A percentile compares a stretch with the other conserved stretches of the same genome.
Conservation (phyloP, 2,888 invertebrate genomes). For the Rhamphomyia laevipes region DNA sequence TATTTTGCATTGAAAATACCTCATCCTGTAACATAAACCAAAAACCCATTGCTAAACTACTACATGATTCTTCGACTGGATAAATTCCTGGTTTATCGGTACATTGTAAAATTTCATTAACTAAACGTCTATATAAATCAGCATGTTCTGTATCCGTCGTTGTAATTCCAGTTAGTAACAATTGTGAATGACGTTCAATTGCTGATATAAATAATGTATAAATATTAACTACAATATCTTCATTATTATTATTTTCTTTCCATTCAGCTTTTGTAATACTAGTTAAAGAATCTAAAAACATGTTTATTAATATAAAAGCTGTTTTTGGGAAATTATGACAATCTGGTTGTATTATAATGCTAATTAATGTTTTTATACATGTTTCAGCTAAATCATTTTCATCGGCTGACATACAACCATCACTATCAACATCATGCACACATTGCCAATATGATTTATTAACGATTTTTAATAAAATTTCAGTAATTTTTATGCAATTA, state of each 20-base stretch:
- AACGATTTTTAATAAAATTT: slow-evolving; percentile 35
- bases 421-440: slow-evolving; percentile 36
- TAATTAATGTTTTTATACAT: slow-evolving; percentile 49
- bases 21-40: slow-evolving; percentile 75
- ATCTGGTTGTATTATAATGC: slow-evolving; percentile 44
- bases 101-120: slow-evolving; percentile 65
- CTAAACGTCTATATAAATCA: slow-evolving; percentile 45
- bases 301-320: slow-evolving; percentile 45
- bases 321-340: slow-evolving; percentile 47
- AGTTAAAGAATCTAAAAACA: slow-evolving; percentile 46
- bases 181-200: slow-evolving; percentile 56
- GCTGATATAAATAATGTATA: slow-evolving; percentile 57
- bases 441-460: slow-evolving; percentile 39
- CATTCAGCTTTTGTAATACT: slow-evolving; percentile 42
- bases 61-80: slow-evolving; percentile 78
- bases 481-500: slow-evolving; percentile 30
- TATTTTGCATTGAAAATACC: slow-evolving; percentile 30
- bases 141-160: slow-evolving; percentile 37
- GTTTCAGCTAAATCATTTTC: slow-evolving; percentile 48
- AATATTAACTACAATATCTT: slow-evolving; percentile 54
- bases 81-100: slow-evolving; percentile 70
- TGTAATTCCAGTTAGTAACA: slow-evolving; percentile 34
- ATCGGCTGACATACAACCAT: slow-evolving; percentile 41
- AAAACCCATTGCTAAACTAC: slow-evolving; percentile 75
- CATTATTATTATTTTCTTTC: slow-evolving; percentile 37